Base-by-base conservation (phyloP, 2,888 invertebrate genomes). In the Eupeodes latifasciatus region DNA sequence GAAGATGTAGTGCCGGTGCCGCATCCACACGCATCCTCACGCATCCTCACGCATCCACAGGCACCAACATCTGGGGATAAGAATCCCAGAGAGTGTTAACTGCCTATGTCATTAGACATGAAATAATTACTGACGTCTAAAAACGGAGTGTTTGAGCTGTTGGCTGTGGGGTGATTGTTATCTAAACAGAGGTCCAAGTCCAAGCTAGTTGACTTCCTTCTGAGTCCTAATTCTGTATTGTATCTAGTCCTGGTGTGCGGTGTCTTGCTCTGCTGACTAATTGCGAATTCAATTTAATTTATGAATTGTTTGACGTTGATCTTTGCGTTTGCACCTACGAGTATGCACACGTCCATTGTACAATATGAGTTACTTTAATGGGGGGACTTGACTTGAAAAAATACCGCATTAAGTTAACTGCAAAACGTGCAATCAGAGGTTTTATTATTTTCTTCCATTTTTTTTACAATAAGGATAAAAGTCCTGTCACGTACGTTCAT, bases 401-500 rank as follows among this genome's bases (percentile, higher is more conserved):
- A 66, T 36, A 51, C 77, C 55, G 40, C 61, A 66, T 55, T 53
- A 49, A 76, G 64, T 71, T 71, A 47, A 34, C 72, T 27, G 44
- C n/a, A 59, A 59, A 72, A 72, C 57, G 59, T 59, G 47, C 57
- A 72, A 72, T 72, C 55, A 72, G 27, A 57, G 57, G 14, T 57
- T 57, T 57, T 53, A 71, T 72, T 59, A 59, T 72, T 71, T 69
- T 55, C 19, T 47, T 16, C 16, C 16, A 34, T 34, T 34, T 34
- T 55, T 19, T 47, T 59, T 51, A 62, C 16, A 51, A 12, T 16
- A 62, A 62, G 51, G 19, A 62, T 59, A 57, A 64, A 14, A 82
- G 78, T 82, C 79, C 51, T 59, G 83, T 82, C 86, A 86, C 86
- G 86, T 86, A 83, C 64, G 71, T 57, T 66, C 64, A 76, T 86